These are phyloP conservation scores for Semnornis frantzii DNA, from an alignment of 2,113 vertebrate genomes.

Conservation along the genomic window DNA sequence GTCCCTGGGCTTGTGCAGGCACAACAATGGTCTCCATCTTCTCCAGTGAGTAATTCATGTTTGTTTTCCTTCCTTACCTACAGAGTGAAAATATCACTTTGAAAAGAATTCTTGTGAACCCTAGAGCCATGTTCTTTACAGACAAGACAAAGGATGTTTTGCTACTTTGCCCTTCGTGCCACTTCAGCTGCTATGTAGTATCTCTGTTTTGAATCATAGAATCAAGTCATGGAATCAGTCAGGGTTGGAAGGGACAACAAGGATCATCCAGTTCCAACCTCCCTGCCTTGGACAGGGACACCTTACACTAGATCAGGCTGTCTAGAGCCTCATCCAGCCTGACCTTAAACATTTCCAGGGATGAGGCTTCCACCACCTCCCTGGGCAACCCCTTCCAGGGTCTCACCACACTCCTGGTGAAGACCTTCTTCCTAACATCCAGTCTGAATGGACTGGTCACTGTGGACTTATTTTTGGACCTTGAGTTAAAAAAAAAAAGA, in stretches of 20 bases:
- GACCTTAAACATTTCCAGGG: too few species aligned
- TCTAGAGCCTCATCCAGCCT: too few species aligned
- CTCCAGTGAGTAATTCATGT: slow-evolving; percentile 77
- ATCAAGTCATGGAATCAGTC: too few species aligned
- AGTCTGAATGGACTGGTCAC: background rate
- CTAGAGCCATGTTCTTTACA: background rate
- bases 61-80: background rate
- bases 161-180: background rate
- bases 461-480: background rate
- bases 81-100: background rate
- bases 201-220: background rate
- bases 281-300: too few species aligned
- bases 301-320: too few species aligned
- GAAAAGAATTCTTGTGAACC: background rate
- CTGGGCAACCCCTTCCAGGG: too few species aligned
- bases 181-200: background rate
- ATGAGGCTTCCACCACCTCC: too few species aligned
- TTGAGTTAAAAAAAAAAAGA: background rate
- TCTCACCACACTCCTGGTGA: too few species aligned
- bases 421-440: too few species aligned
- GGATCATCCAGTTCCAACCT: too few species aligned
- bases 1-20: slow-evolving; percentile 88
- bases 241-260: too few species aligned
- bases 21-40: slow-evolving; percentile 86
- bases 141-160: background rate